Base-by-base conservation (phyloP, 2,113 vertebrate species). In the Helogale parvula region DNA sequence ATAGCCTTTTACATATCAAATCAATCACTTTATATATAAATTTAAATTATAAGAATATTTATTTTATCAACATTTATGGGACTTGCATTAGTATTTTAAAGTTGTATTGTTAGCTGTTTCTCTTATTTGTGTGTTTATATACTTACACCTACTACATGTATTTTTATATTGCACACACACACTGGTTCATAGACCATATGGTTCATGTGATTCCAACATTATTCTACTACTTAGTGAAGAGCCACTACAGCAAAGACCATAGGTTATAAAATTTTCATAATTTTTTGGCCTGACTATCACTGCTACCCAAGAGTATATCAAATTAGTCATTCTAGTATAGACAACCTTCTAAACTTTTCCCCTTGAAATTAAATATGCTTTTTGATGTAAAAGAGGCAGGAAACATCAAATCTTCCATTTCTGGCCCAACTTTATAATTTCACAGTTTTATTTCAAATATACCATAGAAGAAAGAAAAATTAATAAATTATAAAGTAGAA, bases 211-310 rank as follows among this genome's bases (percentile, higher is more conserved):
- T 11, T 96, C 41, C 74, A 95, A 68, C 23, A 81, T 83, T 81
- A 89, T 71, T 96, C 72, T 95, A 35, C 76, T 86, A 7, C 68
- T 97, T 79, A 72, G 4, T 72, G 71, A 96, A 88, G 52, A 3
- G 31, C 68, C 79, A 92, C 86, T 50, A 96, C 50, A 96, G 71
- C 86, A 97, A 93, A 95, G 65, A 60, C 50, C 65, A 81, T 31
- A 90, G 96, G 93, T 94, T 47, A 93, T 97, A 97, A 96, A 91
- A 92, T 93, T 80, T 94, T 88, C 79, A 84, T 98, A 96, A 96
- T 97, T 96, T 97, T 72, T 97, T 95, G 83, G 91, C 87, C 85
- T 77, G 60, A 76, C 60, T 91, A 85, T 81, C 96, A 79, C 52
- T 93, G 45, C 57, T 96, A 66, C 89, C 57, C 96, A 88, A 9